A percentile compares a stretch with the other conserved stretches of the same genome.
Evolutionary conservation across 2,797 vertebrate genomes (phyloP).

Genomic region (Australoheros facetus): DNA sequence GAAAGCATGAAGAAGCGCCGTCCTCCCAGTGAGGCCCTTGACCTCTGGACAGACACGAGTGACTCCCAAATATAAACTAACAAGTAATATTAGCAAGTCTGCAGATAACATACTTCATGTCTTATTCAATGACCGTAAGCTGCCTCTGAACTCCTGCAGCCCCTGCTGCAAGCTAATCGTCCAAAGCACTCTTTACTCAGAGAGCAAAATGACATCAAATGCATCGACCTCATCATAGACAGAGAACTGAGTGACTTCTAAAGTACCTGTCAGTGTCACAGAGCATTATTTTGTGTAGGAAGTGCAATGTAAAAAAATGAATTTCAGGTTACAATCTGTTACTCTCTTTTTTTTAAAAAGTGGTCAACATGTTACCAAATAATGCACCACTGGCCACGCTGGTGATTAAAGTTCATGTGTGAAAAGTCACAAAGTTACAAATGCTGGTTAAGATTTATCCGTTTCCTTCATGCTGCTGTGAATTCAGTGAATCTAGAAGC

Average conservation of each 20-base stretch:
- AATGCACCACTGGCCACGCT: not conserved
- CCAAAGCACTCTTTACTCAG: not conserved
- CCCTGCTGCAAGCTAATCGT: not conserved
- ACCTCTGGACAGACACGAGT: not conserved
- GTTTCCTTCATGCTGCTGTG: conserved; percentile 2
- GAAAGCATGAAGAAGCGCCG: not conserved
- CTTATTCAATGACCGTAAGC: not conserved
- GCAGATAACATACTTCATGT: not conserved
- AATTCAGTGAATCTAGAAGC: conserved; percentile 13
- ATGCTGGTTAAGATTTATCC: not conserved
- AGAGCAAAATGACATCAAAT: not conserved
- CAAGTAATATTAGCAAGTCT: not conserved
- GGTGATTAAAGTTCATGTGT: not conserved
- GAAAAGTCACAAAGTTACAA: not conserved
- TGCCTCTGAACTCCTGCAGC: not conserved
- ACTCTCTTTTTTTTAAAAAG: not conserved
- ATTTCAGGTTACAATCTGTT: not conserved
- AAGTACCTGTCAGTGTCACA: not conserved
- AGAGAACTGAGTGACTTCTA: not conserved
- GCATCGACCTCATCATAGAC: not conserved
- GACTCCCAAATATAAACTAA: not conserved
- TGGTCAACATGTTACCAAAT: not conserved
- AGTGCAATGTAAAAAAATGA: not conserved
- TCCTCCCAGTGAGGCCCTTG: not conserved
- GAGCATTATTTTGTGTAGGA: not conserved